Conservation (phyloP, 2,113 vertebrate genomes). For the Mustelus asterias region DNA sequence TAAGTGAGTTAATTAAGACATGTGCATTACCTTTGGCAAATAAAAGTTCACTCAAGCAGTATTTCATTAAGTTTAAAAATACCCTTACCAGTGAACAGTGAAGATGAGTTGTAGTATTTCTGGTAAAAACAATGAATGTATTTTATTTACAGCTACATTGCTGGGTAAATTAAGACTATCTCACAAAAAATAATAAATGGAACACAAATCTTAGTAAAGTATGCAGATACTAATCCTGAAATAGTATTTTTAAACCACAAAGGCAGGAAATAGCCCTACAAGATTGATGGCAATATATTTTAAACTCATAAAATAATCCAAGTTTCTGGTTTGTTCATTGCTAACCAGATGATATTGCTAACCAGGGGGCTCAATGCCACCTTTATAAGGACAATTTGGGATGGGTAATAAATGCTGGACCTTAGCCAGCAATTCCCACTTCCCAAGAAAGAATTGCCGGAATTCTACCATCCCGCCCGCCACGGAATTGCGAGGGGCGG, state of each 20-base stretch:
- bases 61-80: constrained; percentile 22
- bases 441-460: no score
- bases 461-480: no score
- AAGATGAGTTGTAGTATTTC: not conserved
- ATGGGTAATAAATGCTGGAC: no score
- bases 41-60: constrained; percentile 10
- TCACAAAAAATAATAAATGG: not conserved
- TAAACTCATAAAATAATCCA: not conserved
- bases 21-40: constrained; percentile 24
- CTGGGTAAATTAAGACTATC: no score
- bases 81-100: not conserved
- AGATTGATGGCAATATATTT: not conserved
- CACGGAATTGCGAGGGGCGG: no score
- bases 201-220: not conserved
- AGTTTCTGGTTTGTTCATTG: not conserved
- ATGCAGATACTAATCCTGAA: not conserved
- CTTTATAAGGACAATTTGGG: no score
- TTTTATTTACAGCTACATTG: not conserved
- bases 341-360: not conserved
- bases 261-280: not conserved
- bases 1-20: constrained; percentile 22
- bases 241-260: not conserved
- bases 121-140: not conserved
- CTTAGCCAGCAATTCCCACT: no score
- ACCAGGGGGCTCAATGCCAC: no score